Percentiles rank a stretch among this genome's conserved stretches.
phyloP scores from a whole-genome alignment of 2,113 vertebrate genomes.

The Harpagus bidentatus region DNA sequence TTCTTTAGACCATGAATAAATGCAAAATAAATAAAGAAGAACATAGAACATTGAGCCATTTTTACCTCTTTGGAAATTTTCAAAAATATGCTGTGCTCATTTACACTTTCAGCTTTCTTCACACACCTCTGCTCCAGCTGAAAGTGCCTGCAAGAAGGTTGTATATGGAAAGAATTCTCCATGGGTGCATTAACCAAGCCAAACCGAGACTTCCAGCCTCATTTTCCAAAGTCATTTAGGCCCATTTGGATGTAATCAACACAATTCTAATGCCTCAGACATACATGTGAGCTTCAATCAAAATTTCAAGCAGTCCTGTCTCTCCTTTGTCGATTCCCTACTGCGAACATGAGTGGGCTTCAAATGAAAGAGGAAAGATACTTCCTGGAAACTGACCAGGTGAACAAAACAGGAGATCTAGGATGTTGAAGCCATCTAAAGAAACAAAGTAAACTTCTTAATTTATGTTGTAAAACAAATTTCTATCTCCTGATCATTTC shows the following conservation, averaged over 20 bases:
- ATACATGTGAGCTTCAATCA: not conserved
- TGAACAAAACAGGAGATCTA: not conserved
- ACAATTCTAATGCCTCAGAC: not conserved
- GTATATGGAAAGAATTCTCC: not conserved
- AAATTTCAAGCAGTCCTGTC: not conserved
- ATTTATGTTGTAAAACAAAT: not conserved
- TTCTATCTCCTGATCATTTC: not conserved
- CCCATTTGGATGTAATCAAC: rapidly evolving
- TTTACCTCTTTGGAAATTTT: not conserved
- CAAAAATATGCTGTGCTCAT: not conserved
- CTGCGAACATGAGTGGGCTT: not conserved
- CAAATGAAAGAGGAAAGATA: not conserved
- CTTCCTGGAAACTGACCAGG: not conserved
- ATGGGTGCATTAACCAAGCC: not conserved
- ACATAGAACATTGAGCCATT: not conserved
- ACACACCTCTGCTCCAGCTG: not conserved
- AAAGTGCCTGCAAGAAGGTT: not conserved
- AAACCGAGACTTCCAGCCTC: not conserved
- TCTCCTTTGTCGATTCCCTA: not conserved
- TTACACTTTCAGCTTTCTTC: not conserved
- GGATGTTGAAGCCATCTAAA: not conserved
- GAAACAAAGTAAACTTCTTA: not conserved
- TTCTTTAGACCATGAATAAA: not conserved
- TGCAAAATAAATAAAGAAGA: not conserved
- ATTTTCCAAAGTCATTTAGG: not conserved